Conservation (phyloP, 2,113 vertebrate genomes). For the Phainopepla nitens region DNA sequence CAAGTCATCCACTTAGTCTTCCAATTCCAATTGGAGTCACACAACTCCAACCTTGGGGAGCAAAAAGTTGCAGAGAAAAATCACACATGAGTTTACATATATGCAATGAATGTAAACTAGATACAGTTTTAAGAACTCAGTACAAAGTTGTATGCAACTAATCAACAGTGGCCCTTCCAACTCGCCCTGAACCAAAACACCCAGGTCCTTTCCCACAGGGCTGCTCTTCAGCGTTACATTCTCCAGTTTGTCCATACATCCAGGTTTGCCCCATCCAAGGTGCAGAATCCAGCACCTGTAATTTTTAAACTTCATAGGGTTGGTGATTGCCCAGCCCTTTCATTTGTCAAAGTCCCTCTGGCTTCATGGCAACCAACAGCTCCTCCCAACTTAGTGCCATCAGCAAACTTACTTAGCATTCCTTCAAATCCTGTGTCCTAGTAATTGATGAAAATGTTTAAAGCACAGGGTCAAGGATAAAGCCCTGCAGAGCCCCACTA, state of each 20-base stretch:
- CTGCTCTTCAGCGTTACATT: neutral
- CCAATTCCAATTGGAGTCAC: neutral
- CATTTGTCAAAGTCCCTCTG: neutral
- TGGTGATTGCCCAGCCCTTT: neutral
- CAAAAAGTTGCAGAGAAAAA: neutral
- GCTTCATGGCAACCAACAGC: neutral
- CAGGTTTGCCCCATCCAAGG: neutral
- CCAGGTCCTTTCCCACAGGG: neutral
- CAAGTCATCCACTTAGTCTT: constrained; percentile 15
- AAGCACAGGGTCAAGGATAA: neutral
- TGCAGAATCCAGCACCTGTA: neutral
- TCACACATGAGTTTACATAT: neutral
- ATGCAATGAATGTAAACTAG: neutral
- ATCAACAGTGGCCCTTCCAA: neutral
- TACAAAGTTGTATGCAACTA: neutral
- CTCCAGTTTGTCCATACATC: neutral
- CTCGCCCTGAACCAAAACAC: accelerated
- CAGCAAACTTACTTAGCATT: neutral
- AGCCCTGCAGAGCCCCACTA: neutral
- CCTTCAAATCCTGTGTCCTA: neutral
- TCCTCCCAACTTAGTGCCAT: neutral
- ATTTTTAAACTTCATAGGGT: neutral
- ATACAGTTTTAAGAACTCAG: neutral
- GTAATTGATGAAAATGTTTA: neutral
- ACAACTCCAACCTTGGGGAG: neutral